phyloP scores from a whole-genome alignment of 2,888 invertebrate genomes.

The Brenthis ino region DNA sequence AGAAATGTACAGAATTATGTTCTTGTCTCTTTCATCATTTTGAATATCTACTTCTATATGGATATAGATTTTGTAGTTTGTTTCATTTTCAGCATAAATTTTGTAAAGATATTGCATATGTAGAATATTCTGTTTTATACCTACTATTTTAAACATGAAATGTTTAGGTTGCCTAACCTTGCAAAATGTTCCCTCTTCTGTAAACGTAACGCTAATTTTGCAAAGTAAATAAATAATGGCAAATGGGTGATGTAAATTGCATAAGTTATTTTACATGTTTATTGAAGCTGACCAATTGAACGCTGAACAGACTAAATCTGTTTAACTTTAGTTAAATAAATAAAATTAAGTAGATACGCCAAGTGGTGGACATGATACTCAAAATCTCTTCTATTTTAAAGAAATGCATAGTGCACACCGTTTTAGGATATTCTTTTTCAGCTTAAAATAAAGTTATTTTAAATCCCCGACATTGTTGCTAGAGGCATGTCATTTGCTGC shows the following conservation, averaged over 20 bases:
- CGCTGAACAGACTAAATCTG: not conserved
- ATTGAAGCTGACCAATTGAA: not conserved
- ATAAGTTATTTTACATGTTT: slow-evolving; percentile 9
- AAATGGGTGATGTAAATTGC: not conserved
- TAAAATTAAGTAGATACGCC: not conserved
- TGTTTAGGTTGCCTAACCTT: not conserved
- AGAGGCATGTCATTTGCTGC: not conserved
- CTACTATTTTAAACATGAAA: not conserved
- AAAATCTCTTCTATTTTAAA: no score
- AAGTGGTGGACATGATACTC: no score
- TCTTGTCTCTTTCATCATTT: slow-evolving; percentile 3
- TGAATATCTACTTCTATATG: not conserved
- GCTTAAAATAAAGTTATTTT: not conserved
- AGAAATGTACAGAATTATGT: not conserved
- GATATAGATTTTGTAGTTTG: not conserved
- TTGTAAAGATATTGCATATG: no score
- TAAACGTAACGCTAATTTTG: no score
- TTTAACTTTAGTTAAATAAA: slow-evolving; percentile 1
- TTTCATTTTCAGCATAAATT: not conserved
- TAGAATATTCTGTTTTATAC: not conserved
- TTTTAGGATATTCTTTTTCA: not conserved
- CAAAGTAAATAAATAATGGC: slow-evolving; percentile 2
- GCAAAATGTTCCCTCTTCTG: not conserved
- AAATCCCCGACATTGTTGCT: not conserved
- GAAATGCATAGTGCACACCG: not conserved